Evolutionary conservation across 2,113 vertebrate species (phyloP).

Genomic region (Tachycineta bicolor): DNA sequence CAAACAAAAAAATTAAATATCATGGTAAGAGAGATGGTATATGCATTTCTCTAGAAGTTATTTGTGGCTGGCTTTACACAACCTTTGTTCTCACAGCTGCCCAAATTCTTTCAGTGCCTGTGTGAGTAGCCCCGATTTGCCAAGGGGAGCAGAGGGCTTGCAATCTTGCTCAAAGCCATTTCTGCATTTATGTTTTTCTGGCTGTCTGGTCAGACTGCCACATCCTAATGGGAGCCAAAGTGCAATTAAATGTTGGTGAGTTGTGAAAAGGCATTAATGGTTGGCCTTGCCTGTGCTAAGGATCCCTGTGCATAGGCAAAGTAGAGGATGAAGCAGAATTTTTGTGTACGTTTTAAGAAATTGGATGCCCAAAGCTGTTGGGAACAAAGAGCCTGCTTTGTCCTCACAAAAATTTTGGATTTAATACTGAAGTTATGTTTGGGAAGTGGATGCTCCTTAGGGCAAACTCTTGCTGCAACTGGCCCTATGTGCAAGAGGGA

Average conservation of each 20-base stretch:
- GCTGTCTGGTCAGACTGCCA: constrained; percentile 16
- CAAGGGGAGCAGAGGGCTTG: neutral
- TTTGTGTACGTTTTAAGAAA: neutral
- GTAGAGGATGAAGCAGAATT: neutral
- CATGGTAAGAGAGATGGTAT: neutral
- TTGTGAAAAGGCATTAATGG: neutral
- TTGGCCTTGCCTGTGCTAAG: neutral
- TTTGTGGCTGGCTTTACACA: neutral
- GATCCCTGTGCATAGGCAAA: neutral
- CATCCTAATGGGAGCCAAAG: constrained; percentile 39
- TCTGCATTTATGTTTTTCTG: neutral
- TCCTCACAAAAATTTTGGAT: neutral
- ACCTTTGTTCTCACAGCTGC: neutral
- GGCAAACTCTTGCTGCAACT: neutral
- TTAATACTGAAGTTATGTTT: neutral
- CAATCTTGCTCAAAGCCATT: neutral
- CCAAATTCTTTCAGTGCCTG: neutral
- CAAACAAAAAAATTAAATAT: neutral
- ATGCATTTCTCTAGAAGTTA: neutral
- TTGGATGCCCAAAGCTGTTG: neutral
- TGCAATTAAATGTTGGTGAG: neutral
- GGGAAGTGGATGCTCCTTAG: neutral
- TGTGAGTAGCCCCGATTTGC: neutral
- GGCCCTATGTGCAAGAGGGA: neutral
- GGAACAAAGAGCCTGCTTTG: neutral